A percentile compares a stretch with the other conserved stretches of the same genome.
phyloP scores from a whole-genome alignment of 2,797 vertebrate species.

The Coilia nasus region DNA sequence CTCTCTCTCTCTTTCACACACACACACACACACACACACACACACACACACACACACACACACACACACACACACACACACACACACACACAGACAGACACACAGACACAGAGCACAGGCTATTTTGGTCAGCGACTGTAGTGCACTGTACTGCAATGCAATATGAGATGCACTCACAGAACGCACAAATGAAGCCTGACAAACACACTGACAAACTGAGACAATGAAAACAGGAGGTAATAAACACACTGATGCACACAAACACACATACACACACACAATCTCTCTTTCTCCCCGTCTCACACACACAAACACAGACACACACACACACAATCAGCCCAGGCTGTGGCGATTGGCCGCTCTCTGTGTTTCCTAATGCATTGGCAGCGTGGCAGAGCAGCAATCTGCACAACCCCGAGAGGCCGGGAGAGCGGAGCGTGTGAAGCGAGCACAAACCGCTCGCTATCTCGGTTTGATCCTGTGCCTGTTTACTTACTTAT shows the following conservation, averaged over 20 bases:
- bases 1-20: no score
- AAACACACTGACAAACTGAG: not conserved
- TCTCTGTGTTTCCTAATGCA: slow-evolving; percentile 41
- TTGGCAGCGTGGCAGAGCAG: slow-evolving; percentile 45
- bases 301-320: not conserved
- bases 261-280: slow-evolving; percentile 19
- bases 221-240: not conserved
- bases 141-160: no score
- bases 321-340: slow-evolving; percentile 22
- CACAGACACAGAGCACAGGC: not conserved
- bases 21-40: not conserved
- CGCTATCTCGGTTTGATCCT: slow-evolving; percentile 48
- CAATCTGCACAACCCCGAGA: slow-evolving; percentile 40
- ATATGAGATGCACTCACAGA: not conserved
- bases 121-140: not conserved
- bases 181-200: not conserved
- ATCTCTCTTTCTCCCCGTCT: no score
- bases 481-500: slow-evolving; percentile 49
- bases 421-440: slow-evolving; percentile 29
- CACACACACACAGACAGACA: not conserved
- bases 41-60: not conserved
- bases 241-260: not conserved
- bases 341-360: slow-evolving; percentile 32
- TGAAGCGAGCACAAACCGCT: slow-evolving; percentile 32
- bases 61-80: not conserved